phyloP scores from a whole-genome alignment of 2,113 vertebrate species.

The Butorides virescens region DNA sequence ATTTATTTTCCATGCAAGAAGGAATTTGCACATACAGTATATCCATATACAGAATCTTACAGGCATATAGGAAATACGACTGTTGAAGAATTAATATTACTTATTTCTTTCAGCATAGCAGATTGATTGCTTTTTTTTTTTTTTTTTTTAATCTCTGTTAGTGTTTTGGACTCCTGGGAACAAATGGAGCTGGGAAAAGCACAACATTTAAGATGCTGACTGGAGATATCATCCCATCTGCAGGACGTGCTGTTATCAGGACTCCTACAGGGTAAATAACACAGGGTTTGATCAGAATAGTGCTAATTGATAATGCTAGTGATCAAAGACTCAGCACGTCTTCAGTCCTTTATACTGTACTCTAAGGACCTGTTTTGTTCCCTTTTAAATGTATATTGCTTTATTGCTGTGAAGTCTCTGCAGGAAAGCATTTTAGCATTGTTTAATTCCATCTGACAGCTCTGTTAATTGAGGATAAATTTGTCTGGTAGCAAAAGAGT shows the following conservation, averaged over 20 bases:
- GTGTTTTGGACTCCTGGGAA: slow-evolving; percentile 92
- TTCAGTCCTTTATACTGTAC: not conserved
- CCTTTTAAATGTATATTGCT: not conserved
- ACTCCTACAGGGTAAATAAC: slow-evolving; percentile 67
- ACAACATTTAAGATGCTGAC: slow-evolving; percentile 90
- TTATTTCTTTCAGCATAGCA: not conserved
- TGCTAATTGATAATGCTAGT: not conserved
- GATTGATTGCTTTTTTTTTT: not conserved
- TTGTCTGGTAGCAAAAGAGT: not conserved
- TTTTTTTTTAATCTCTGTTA: not conserved
- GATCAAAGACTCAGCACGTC: not conserved
- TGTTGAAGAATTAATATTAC: not conserved
- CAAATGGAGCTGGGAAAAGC: slow-evolving; percentile 92
- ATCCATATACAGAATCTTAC: not conserved
- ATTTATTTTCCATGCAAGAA: not conserved
- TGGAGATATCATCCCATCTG: slow-evolving; percentile 76
- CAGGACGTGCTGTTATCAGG: slow-evolving; percentile 61
- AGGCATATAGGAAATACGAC: not conserved
- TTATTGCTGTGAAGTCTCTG: not conserved
- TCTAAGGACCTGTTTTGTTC: not conserved
- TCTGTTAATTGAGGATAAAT: not conserved
- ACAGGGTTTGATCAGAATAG: not conserved
- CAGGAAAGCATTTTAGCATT: not conserved
- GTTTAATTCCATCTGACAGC: not conserved
- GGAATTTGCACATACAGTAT: not conserved